phyloP scores from a whole-genome alignment of 2,888 invertebrate species.

The Eupithecia inturbata region DNA sequence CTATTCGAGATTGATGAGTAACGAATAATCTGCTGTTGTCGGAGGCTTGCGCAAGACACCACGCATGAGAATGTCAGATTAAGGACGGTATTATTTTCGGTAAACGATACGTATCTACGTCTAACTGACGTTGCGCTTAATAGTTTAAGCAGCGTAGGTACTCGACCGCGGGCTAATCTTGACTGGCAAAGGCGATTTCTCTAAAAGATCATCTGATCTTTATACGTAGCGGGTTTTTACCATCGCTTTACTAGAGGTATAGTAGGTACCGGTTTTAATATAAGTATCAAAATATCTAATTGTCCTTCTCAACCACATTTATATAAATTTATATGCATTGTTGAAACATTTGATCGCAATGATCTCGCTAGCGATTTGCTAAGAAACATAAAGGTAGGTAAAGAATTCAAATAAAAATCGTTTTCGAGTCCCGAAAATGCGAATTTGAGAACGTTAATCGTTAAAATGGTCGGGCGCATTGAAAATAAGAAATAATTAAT shows the following conservation, averaged over 20 bases:
- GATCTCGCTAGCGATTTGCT: background rate
- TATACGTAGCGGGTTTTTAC: constrained; percentile 38
- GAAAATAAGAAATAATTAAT: constrained; percentile 83
- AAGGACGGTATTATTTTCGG: constrained; percentile 77
- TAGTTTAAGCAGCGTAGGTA: constrained; percentile 71
- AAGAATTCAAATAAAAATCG: constrained; percentile 66
- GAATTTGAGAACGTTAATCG: constrained; percentile 67
- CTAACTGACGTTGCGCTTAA: constrained; percentile 74
- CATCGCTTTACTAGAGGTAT: background rate
- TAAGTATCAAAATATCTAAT: background rate
- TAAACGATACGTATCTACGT: constrained; percentile 79
- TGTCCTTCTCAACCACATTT: background rate
- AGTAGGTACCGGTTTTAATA: background rate
- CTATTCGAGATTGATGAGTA: constrained; percentile 82
- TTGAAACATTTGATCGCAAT: background rate
- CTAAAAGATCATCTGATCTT: constrained; percentile 53
- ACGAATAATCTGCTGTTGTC: constrained; percentile 73
- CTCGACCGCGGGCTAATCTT: constrained; percentile 65
- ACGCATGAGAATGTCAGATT: constrained; percentile 75
- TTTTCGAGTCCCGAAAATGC: constrained; percentile 66
- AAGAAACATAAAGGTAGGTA: background rate
- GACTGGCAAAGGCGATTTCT: constrained; percentile 69
- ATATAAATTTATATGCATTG: background rate
- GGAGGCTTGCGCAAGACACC: constrained; percentile 71
- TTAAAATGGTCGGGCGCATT: constrained; percentile 71